These are phyloP conservation scores for Trissoscelio sp. DNA, from an alignment of 2,888 invertebrate genomes.

Conservation along the genomic window DNA sequence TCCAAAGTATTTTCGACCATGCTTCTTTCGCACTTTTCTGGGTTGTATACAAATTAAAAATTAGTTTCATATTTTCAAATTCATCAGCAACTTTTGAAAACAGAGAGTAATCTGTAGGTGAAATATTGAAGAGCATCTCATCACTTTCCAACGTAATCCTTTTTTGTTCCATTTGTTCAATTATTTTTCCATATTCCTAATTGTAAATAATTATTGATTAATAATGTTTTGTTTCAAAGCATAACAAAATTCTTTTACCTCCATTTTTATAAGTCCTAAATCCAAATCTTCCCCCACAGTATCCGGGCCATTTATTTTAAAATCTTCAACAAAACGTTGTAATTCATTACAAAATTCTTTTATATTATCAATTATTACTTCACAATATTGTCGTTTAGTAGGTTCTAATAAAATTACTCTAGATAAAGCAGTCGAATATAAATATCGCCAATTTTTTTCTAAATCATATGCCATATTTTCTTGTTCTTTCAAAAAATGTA, in stretches of 20 bases:
- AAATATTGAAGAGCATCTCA: constrained; percentile 94
- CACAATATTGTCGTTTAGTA: constrained; percentile 94
- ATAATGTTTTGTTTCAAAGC: background rate
- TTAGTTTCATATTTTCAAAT: constrained; percentile 87
- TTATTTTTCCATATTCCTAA: constrained; percentile 87
- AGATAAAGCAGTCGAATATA: constrained; percentile 89
- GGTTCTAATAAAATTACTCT: constrained; percentile 88
- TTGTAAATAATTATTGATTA: constrained; percentile 50
- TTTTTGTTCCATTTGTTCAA: constrained; percentile 88
- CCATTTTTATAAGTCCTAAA: constrained; percentile 88
- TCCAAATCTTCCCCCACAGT: constrained; percentile 92
- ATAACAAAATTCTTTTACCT: constrained; percentile 81
- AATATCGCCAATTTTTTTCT: constrained; percentile 88
- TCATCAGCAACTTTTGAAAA: constrained; percentile 87
- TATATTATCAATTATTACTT: constrained; percentile 91
- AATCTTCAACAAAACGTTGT: constrained; percentile 88
- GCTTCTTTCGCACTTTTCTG: constrained; percentile 90
- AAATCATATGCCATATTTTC: constrained; percentile 86
- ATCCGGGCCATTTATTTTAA: constrained; percentile 91
- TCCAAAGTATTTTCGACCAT: constrained; percentile 96
- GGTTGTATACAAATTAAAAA: constrained; percentile 91
- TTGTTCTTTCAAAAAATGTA: constrained; percentile 86
- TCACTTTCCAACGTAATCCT: constrained; percentile 88
- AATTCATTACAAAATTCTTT: constrained; percentile 86
- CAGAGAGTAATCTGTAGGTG: constrained; percentile 92